Conservation (phyloP, 2,888 invertebrate genomes). For the Andrena hattorfiana region DNA sequence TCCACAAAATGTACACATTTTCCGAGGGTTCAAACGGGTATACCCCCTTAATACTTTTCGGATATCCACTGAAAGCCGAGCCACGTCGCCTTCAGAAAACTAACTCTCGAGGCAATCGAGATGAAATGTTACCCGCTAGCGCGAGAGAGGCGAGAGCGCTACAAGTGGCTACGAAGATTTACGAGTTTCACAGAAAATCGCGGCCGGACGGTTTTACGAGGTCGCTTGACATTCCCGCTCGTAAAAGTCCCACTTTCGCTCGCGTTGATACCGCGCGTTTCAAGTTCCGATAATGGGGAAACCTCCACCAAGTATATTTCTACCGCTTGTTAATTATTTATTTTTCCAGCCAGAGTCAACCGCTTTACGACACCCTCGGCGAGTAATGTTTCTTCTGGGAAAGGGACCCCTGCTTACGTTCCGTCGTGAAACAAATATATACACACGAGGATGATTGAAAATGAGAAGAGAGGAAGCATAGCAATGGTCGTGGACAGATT, state of each 20-base stretch:
- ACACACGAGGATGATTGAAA: background rate
- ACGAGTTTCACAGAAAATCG: slow-evolving; percentile 77
- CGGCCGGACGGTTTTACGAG: slow-evolving; percentile 69
- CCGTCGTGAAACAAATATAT: background rate
- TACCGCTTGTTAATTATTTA: slow-evolving; percentile 48
- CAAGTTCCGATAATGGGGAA: slow-evolving; percentile 55
- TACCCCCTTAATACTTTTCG: too few species aligned
- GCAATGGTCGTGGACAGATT: background rate
- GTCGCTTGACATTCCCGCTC: slow-evolving; percentile 67
- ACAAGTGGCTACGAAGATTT: slow-evolving; percentile 71
- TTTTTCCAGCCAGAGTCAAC: background rate
- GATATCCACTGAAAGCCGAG: background rate
- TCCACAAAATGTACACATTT: too few species aligned
- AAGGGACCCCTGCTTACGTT: background rate
- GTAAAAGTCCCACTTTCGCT: slow-evolving; percentile 58
- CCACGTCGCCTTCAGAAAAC: background rate
- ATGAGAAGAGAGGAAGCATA: background rate
- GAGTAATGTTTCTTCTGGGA: slow-evolving; percentile 8
- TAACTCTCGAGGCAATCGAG: background rate
- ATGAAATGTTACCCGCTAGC: background rate
- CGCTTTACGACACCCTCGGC: slow-evolving; percentile 30
- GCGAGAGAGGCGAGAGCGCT: background rate
- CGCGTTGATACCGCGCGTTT: slow-evolving; percentile 34
- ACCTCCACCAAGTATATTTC: slow-evolving; percentile 42
- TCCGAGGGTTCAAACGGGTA: too few species aligned